Base-by-base conservation (phyloP, 2,797 vertebrate species). In the Bryconaethiops microstoma region DNA sequence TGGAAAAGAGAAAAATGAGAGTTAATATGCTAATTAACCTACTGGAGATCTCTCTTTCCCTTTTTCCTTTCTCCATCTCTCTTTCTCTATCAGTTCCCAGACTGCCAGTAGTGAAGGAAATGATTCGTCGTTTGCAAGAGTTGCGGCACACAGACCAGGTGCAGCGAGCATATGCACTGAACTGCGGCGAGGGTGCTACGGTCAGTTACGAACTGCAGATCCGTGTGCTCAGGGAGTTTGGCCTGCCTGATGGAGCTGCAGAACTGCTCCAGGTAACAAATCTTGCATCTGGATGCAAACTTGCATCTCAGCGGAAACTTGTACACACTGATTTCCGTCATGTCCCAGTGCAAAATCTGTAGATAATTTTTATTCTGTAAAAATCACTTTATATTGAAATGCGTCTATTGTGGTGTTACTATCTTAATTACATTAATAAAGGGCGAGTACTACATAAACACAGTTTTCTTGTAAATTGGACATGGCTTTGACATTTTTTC, bases 181-280 rank as follows among this genome's bases (percentile, higher is more conserved):
- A 99, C 86, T 99, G 98, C 0, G 97, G 98, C 1, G 98, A 99
- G 83, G 98, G 97, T 0, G 97, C 97, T 90, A 98, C 97, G 0
- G 98, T 99, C 91, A 99, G 97, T 84, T 98, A 97, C 0, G 97
- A 99, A 88, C 96, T 99, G 85, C 98, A 99, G 93, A 96, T 99
- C 67, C 95, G 98, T 0, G 98, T 99, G 23, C 91, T 99, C 72
- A 90, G 98, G 60, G 98, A 99, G 86, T 99, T 98, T 0, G 96
- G 96, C 9, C 94, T 99, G 4, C 94, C 97, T 0, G 98, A 99
- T 0, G 95, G 96, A 62, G 97, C 98, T 76, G 96, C 97, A 1
- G 98, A 99, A 85, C 95, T 99, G 17, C 83, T 99, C 85, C 98
- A 99, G 97, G 98, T 99, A 90, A 60, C 83, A 21, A 45, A 21